Evolutionary conservation across 1,140 invertebrate genomes (phyloP).

Genomic region (Campoletis sonorensis): DNA sequence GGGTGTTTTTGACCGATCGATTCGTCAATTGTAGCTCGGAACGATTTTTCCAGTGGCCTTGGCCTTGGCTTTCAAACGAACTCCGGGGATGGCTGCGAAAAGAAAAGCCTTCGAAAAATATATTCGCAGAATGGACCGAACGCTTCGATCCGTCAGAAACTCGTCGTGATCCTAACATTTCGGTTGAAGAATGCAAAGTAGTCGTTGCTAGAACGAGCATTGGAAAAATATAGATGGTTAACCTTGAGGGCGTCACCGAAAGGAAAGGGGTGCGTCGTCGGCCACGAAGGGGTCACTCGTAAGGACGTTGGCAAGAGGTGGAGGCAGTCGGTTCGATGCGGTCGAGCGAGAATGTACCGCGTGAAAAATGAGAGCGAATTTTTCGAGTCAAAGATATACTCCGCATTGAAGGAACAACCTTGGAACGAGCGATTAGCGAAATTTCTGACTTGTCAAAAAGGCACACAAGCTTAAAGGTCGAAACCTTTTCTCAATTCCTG

Average conservation of each 20-base stretch:
- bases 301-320: background rate
- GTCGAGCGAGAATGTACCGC: background rate
- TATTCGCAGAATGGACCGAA: constrained; percentile 15
- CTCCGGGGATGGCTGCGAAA: background rate
- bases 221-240: background rate
- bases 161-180: constrained; percentile 4
- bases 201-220: background rate
- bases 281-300: background rate
- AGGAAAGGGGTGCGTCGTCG: constrained; percentile 6
- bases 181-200: constrained; percentile 21
- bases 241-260: constrained; percentile 15
- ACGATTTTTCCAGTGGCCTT: background rate
- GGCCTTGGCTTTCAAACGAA: background rate
- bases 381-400: constrained; percentile 1
- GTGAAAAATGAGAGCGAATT: constrained; percentile 6
- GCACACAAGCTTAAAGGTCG: background rate
- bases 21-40: background rate
- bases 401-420: background rate
- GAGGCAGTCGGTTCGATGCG: background rate
- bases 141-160: background rate
- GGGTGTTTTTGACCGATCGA: background rate
- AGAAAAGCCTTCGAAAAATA: constrained; percentile 11
- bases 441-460: background rate
- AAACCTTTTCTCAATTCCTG: background rate
- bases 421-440: constrained; percentile 3